A percentile compares a stretch with the other conserved stretches of the same genome.
Conservation (phyloP, 1,140 invertebrate genomes). For the Hylaeus volcanicus region DNA sequence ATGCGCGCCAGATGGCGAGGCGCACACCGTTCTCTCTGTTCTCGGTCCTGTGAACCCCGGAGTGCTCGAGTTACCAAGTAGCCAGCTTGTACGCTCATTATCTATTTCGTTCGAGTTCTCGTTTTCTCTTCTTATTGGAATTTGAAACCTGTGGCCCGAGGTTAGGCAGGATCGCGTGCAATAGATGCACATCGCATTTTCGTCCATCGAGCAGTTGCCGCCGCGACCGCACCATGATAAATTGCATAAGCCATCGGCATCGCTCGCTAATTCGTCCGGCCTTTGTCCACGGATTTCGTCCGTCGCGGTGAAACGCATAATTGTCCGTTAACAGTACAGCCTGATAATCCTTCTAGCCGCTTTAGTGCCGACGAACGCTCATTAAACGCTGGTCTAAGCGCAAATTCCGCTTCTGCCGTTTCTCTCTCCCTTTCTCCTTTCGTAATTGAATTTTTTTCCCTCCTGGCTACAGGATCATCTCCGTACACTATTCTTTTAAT, state of each 20-base stretch:
- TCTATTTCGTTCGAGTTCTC: background rate
- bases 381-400: conserved; percentile 12
- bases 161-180: background rate
- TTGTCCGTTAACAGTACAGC: conserved; percentile 15
- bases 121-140: conserved; percentile 4
- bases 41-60: background rate
- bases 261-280: conserved; percentile 11
- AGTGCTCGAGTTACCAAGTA: conserved; percentile 32
- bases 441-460: too few species aligned
- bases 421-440: too few species aligned
- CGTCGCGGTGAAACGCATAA: conserved; percentile 15
- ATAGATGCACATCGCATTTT: background rate
- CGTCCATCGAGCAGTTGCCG: too few species aligned
- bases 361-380: conserved; percentile 27
- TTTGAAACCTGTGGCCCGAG: background rate
- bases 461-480: too few species aligned
- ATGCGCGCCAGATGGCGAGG: conserved; percentile 37
- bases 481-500: too few species aligned
- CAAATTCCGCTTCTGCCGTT: background rate
- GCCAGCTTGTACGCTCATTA: conserved; percentile 32
- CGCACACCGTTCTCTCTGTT: background rate
- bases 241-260: background rate
- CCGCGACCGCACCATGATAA: background rate
- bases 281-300: conserved; percentile 12
- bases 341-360: conserved; percentile 17